phyloP scores from a whole-genome alignment of 2,888 invertebrate genomes.

The Cryptops parisi region DNA sequence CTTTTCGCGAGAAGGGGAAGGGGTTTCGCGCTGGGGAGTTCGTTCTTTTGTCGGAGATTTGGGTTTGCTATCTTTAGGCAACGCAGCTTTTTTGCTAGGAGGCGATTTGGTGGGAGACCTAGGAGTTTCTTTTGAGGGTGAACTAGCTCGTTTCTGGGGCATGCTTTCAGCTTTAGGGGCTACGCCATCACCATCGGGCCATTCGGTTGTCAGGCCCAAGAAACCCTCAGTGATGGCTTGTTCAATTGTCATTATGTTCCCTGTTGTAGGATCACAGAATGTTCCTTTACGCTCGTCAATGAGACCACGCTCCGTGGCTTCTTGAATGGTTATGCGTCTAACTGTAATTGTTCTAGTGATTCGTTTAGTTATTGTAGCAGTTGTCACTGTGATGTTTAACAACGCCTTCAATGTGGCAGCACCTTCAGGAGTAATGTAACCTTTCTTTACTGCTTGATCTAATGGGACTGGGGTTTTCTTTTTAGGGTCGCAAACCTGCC shows the following conservation, averaged over 20 bases:
- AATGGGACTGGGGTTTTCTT: conserved; percentile 58
- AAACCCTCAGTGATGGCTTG: conserved; percentile 30
- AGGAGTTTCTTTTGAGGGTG: neutral
- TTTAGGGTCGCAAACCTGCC: conserved; percentile 61
- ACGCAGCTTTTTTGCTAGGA: conserved; percentile 1
- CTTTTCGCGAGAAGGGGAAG: neutral
- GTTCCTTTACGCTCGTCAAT: conserved; percentile 63
- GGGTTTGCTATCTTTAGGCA: neutral
- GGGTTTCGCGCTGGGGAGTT: neutral
- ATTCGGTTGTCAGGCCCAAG: conserved; percentile 28
- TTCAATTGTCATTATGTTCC: conserved; percentile 29
- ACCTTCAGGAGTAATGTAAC: conserved; percentile 72
- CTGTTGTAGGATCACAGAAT: conserved; percentile 39
- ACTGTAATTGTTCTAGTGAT: conserved; percentile 50
- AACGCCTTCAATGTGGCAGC: conserved; percentile 71
- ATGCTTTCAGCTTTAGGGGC: neutral
- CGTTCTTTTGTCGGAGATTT: conserved; percentile 6
- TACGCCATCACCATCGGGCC: conserved; percentile 22
- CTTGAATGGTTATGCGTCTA: conserved; percentile 53
- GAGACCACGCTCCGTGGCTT: conserved; percentile 59
- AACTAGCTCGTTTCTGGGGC: neutral
- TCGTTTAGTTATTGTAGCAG: conserved; percentile 71
- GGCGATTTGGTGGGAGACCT: conserved; percentile 10
- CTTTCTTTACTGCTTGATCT: conserved; percentile 69
- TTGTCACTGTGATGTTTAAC: conserved; percentile 71